These are phyloP conservation scores for Corythornis madagascariensis DNA, from an alignment of 2,113 vertebrate genomes.

Conservation along the genomic window DNA sequence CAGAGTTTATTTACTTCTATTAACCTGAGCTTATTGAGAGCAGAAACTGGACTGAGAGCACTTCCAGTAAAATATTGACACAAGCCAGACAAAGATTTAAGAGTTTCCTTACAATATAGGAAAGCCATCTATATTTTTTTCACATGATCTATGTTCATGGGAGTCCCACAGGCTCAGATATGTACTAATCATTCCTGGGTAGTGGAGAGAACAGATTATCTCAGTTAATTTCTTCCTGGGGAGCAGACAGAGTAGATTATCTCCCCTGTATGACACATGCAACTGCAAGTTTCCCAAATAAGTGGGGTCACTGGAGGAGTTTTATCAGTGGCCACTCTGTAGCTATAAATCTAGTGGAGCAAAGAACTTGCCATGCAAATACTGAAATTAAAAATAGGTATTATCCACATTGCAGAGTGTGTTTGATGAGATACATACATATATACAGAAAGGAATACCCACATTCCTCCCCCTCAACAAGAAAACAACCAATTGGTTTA, in stretches of 20 bases:
- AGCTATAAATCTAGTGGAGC: not conserved
- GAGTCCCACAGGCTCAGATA: not conserved
- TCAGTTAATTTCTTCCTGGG: not conserved
- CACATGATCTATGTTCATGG: not conserved
- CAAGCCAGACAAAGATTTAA: constrained; percentile 9
- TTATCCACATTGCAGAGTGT: not conserved
- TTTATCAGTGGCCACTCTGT: not conserved
- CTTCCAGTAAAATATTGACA: constrained; percentile 32
- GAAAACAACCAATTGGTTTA: constrained; percentile 18
- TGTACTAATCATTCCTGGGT: not conserved
- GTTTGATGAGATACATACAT: not conserved
- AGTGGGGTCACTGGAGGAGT: not conserved
- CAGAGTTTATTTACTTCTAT: constrained; percentile 27
- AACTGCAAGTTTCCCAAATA: not conserved
- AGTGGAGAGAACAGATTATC: not conserved
- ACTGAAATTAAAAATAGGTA: not conserved
- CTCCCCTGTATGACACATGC: not conserved
- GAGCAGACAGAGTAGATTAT: not conserved
- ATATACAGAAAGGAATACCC: not conserved
- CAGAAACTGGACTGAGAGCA: not conserved
- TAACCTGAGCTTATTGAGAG: not conserved
- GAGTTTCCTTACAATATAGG: constrained; percentile 38
- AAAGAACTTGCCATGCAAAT: not conserved
- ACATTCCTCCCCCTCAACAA: not conserved
- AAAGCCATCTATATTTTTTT: constrained; percentile 29